phyloP scores from a whole-genome alignment of 1,140 invertebrate genomes.

The Globodera rostochiensis region DNA sequence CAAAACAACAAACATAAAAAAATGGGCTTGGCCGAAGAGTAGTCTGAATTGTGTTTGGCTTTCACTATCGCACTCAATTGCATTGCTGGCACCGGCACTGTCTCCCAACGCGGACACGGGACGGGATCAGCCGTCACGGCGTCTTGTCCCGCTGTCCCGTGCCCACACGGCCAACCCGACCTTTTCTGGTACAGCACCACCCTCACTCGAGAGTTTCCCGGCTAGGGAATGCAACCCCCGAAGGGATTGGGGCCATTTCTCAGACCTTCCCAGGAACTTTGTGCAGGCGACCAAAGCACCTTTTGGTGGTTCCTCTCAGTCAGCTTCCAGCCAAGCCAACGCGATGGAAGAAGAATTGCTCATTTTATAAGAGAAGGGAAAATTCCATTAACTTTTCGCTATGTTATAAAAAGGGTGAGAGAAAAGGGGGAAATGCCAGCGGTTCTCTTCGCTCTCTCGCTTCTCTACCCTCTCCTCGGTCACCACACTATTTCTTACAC shows the following conservation, averaged over 20 bases:
- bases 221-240: constrained; percentile 33
- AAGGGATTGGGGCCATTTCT: constrained; percentile 33
- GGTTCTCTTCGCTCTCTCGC: neutral
- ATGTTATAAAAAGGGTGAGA: neutral
- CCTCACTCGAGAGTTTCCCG: constrained; percentile 28
- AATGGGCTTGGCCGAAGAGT: constrained; percentile 1
- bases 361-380: neutral
- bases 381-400: neutral
- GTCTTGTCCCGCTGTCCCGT: constrained; percentile 16
- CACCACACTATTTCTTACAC: neutral
- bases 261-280: constrained; percentile 39
- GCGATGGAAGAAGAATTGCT: too few species aligned
- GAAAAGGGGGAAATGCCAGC: neutral
- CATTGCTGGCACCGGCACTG: constrained; percentile 38
- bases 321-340: constrained; percentile 14
- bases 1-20: neutral
- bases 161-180: constrained; percentile 19
- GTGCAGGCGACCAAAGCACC: constrained; percentile 4
- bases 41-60: constrained; percentile 35
- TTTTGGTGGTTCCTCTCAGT: constrained; percentile 16
- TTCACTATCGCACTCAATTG: constrained; percentile 35
- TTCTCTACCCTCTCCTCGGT: neutral
- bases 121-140: constrained; percentile 20
- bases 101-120: constrained; percentile 23
- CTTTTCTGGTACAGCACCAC: constrained; percentile 37